Evolutionary conservation across 2,888 invertebrate species (phyloP).

Genomic region (Drosophila pegasa): DNA sequence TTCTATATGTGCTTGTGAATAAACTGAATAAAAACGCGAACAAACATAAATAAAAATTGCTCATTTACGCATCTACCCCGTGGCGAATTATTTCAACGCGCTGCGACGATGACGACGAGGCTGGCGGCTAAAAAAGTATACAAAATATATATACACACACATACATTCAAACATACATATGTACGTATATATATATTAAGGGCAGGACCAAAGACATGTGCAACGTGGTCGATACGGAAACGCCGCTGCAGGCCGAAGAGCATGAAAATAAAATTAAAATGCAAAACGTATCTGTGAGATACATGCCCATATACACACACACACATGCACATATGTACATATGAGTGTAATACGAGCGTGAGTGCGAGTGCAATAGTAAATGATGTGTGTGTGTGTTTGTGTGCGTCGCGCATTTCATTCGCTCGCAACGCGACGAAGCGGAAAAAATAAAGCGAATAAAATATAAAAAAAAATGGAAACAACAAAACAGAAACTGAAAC

Average conservation of each 20-base stretch:
- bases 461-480: conserved; percentile 76
- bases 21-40: conserved; percentile 48
- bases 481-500: conserved; percentile 64
- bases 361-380: conserved; percentile 29
- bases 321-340: conserved; percentile 5
- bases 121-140: conserved; percentile 36
- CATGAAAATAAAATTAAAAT: conserved; percentile 77
- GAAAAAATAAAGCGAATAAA: conserved; percentile 79
- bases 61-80: conserved; percentile 75
- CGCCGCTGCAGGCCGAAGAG: conserved; percentile 56
- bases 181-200: conserved; percentile 40
- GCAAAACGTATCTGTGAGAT: conserved; percentile 73
- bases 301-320: conserved; percentile 28
- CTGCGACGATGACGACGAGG: conserved; percentile 44
- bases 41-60: conserved; percentile 70
- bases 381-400: conserved; percentile 25
- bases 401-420: conserved; percentile 72
- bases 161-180: conserved; percentile 13
- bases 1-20: conserved; percentile 12
- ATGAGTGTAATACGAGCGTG: conserved; percentile 33
- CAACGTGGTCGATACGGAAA: conserved; percentile 60
- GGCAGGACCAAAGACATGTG: conserved; percentile 65
- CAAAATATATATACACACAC: conserved; percentile 1
- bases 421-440: conserved; percentile 78
- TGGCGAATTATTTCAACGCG: conserved; percentile 75